Conservation (phyloP, 2,113 vertebrate genomes). For the Gnathonemus longibarbis region DNA sequence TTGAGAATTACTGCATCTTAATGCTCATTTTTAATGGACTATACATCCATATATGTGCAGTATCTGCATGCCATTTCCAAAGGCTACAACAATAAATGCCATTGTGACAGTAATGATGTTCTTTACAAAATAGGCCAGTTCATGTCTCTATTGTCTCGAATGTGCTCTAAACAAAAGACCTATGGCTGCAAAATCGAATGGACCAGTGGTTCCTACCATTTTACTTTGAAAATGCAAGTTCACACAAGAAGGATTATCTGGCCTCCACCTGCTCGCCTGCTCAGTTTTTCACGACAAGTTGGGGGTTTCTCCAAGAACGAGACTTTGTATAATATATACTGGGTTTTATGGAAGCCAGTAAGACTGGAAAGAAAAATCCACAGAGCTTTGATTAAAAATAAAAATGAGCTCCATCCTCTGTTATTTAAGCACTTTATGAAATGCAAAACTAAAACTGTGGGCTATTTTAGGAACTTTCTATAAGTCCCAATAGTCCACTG, state of each 20-base stretch:
- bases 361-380: background rate
- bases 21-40: background rate
- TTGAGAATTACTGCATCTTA: background rate
- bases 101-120: background rate
- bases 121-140: background rate
- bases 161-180: background rate
- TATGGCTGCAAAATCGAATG: background rate
- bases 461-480: background rate
- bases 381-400: background rate
- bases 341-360: background rate
- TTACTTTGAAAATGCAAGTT: background rate
- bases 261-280: background rate
- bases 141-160: background rate
- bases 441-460: background rate
- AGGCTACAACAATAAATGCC: background rate
- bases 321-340: background rate
- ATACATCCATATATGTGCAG: background rate
- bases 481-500: background rate
- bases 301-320: background rate
- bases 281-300: background rate
- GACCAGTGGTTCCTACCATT: background rate
- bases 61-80: background rate
- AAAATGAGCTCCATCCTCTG: background rate
- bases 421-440: background rate
- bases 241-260: background rate